Percentiles rank a stretch among this genome's conserved stretches.
phyloP scores from a whole-genome alignment of 2,888 invertebrate species.

The Leistus spinibarbis region DNA sequence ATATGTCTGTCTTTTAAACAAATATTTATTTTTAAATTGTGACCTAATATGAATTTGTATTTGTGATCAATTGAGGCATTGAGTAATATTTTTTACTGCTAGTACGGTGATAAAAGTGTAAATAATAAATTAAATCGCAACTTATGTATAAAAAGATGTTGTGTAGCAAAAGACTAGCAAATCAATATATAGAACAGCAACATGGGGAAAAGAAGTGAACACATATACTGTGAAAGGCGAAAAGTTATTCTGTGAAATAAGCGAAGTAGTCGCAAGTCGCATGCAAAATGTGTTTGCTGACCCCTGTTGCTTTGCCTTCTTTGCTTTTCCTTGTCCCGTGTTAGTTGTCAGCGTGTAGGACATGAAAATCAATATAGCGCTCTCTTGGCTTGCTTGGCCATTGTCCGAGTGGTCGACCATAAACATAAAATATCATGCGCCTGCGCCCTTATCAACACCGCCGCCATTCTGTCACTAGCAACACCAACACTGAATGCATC shows the following conservation, averaged over 20 bases:
- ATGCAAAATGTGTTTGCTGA: background rate
- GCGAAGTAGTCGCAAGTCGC: background rate
- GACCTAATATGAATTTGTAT: background rate
- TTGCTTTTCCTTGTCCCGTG: background rate
- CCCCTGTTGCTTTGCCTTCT: background rate
- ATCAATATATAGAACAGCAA: slow-evolving; percentile 1
- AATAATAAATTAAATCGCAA: background rate
- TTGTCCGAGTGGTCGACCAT: background rate
- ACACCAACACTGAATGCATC: background rate
- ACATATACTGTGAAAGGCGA: background rate
- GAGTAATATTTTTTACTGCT: too few relatives aligned
- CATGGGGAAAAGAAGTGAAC: slow-evolving; percentile 1
- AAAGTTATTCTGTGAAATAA: background rate
- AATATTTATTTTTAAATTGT: slow-evolving; percentile 14
- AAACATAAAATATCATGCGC: background rate
- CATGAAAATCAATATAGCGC: background rate
- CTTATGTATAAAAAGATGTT: background rate
- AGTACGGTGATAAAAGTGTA: background rate
- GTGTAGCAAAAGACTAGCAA: background rate
- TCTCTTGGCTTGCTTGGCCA: background rate
- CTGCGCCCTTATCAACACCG: background rate
- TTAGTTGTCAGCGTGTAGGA: background rate
- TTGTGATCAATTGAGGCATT: background rate
- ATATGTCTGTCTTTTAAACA: background rate
- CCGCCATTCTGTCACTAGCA: background rate